Evolutionary conservation across 2,888 invertebrate species (phyloP), one percentile per base, ranked within the genome.

Genomic region (Pilophorus perplexus): DNA sequence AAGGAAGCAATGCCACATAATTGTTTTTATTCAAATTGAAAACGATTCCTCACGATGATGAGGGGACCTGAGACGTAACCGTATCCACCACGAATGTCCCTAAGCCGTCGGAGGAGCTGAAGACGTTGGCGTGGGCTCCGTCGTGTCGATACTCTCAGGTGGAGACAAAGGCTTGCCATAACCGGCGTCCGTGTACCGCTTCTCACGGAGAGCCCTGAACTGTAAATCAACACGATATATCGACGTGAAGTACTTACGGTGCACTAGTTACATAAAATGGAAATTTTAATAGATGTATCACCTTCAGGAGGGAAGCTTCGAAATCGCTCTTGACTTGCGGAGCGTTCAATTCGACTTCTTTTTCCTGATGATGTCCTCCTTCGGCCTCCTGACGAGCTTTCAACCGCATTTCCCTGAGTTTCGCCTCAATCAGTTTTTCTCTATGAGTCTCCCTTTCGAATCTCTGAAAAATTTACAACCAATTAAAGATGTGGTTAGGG

Each of bases 381-480:
- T 65, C 64, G n/a, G 42, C 42, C 42, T 65, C 54, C 40, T 52
- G 52, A 0, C 57, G 55, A 27, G 66, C 66, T 25, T 66, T 66
- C 8, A 70, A 55, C 18, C 62, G 57, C n/a, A 70, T 42, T 57
- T 70, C 70, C 44, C 70, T 33, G 14, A 67, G 44, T 59, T 67
- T 70, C 5, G 66, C 68, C 57, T 70, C 70, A 12, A 70, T 64
- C 20, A 70, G 33, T 64, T 70, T 70, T 33, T 70, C 70, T 37
- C 70, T 27, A 28, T 66, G 67, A 1, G 67, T 38, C 66, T 70
- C 70, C 50, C 67, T 62, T 16, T 70, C 70, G 20, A 70, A 67
- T 62, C 67, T 46, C 67, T 67, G 46, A 12, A 3, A 10, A 3
- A 22, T 18, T 22, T 27, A n/a, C n/a, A n/a, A n/a, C n/a, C n/a